Evolutionary conservation across 64 coral and sea anemone genomes (phyloP).

Genomic region (Porites australiensis): DNA sequence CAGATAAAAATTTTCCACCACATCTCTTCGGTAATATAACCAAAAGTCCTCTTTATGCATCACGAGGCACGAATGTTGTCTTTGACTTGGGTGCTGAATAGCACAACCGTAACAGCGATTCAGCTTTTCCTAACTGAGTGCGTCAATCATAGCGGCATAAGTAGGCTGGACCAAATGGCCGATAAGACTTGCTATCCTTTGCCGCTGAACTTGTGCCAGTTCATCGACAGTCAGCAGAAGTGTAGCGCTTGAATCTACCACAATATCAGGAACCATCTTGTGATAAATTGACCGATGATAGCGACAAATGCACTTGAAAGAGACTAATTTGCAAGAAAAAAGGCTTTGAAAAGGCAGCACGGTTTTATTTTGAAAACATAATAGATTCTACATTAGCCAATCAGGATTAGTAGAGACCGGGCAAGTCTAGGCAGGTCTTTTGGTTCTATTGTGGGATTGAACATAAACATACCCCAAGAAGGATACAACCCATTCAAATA

Average conservation of each 20-base stretch:
- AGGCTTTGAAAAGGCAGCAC: too few species aligned
- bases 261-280: background rate
- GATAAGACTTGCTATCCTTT: slow-evolving; percentile 8
- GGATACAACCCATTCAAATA: too few species aligned
- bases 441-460: too few species aligned
- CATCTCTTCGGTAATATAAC: slow-evolving; percentile 47
- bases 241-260: background rate
- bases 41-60: slow-evolving; percentile 56
- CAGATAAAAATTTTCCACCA: slow-evolving; percentile 34
- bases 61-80: slow-evolving; percentile 39
- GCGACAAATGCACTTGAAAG: too few species aligned
- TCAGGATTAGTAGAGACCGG: too few species aligned
- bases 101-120: slow-evolving; percentile 46
- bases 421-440: too few species aligned
- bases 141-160: background rate
- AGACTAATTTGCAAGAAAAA: too few species aligned
- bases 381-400: too few species aligned
- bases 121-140: slow-evolving; percentile 9
- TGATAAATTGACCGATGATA: too few species aligned
- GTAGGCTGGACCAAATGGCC: slow-evolving; percentile 42
- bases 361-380: too few species aligned
- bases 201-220: slow-evolving; percentile 20
- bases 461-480: too few species aligned
- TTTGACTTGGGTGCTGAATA: slow-evolving; percentile 59
- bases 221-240: slow-evolving; percentile 8